Evolutionary conservation across 2,888 invertebrate species (phyloP).

Genomic region (Camponotus fellah): DNA sequence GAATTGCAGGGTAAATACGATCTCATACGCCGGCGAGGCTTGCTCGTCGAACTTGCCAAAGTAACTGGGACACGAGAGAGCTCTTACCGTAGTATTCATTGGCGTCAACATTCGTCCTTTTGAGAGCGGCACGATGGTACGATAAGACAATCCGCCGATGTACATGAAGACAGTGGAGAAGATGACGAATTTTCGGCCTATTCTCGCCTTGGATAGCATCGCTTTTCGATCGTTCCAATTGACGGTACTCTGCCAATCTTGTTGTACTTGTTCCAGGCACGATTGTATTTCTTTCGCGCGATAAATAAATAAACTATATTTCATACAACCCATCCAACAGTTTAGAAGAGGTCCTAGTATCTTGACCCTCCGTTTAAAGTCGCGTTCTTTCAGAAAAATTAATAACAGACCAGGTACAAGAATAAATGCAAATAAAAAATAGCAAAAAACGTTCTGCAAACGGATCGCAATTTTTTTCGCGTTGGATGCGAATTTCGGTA

Average conservation of each 20-base stretch:
- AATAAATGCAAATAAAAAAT: constrained; percentile 63
- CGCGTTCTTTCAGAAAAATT: constrained; percentile 69
- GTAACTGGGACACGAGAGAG: constrained; percentile 72
- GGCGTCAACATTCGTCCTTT: constrained; percentile 60
- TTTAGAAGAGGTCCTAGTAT: constrained; percentile 73
- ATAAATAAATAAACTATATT: constrained; percentile 57
- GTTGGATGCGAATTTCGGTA: neutral
- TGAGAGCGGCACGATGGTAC: constrained; percentile 74
- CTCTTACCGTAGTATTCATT: constrained; percentile 68
- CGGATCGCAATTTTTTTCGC: neutral
- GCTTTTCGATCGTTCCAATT: constrained; percentile 71
- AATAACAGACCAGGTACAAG: constrained; percentile 68
- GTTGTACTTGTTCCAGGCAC: constrained; percentile 60
- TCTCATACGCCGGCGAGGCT: constrained; percentile 72
- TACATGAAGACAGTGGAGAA: constrained; percentile 75
- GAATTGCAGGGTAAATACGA: constrained; percentile 73
- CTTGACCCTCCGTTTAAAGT: constrained; percentile 65
- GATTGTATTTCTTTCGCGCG: constrained; percentile 10
- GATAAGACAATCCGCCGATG: constrained; percentile 68
- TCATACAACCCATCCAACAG: constrained; percentile 53
- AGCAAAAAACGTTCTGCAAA: constrained; percentile 53
- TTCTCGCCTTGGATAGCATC: constrained; percentile 75
- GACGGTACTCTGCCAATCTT: constrained; percentile 66
- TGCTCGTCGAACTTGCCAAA: constrained; percentile 72
- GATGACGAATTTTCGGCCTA: constrained; percentile 71